phyloP scores from a whole-genome alignment of 2,797 vertebrate genomes.

The Petrocephalus sullivani region DNA sequence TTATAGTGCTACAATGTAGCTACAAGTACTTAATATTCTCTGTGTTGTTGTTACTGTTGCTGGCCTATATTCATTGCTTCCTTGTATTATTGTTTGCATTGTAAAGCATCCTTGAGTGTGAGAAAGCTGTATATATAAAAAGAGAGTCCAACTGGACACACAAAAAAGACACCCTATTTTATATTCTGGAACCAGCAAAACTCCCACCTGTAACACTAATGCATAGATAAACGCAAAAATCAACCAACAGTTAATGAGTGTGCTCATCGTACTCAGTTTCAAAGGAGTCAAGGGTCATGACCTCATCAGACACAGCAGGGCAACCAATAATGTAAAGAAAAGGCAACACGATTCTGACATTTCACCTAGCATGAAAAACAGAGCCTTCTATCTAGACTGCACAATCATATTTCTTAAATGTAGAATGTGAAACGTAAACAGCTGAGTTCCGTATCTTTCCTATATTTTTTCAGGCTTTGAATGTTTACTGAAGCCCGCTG shows the following conservation, averaged over 20 bases:
- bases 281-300: not conserved
- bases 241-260: not conserved
- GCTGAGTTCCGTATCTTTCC: not conserved
- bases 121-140: not conserved
- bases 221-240: no score
- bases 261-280: not conserved
- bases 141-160: not conserved
- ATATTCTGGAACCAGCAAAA: not conserved
- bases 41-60: no score
- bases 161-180: not conserved
- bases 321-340: not conserved
- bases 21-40: no score
- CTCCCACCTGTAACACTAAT: not conserved
- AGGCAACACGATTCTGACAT: not conserved
- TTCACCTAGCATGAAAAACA: not conserved
- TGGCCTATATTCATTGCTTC: no score
- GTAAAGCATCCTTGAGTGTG: no score
- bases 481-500: not conserved
- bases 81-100: no score
- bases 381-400: not conserved
- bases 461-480: not conserved
- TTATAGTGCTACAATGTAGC: no score
- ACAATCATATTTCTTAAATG: not conserved
- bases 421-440: not conserved
- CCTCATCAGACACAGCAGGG: not conserved